Conservation (phyloP, 2,888 invertebrate species). For the Hymenopus coronatus region DNA sequence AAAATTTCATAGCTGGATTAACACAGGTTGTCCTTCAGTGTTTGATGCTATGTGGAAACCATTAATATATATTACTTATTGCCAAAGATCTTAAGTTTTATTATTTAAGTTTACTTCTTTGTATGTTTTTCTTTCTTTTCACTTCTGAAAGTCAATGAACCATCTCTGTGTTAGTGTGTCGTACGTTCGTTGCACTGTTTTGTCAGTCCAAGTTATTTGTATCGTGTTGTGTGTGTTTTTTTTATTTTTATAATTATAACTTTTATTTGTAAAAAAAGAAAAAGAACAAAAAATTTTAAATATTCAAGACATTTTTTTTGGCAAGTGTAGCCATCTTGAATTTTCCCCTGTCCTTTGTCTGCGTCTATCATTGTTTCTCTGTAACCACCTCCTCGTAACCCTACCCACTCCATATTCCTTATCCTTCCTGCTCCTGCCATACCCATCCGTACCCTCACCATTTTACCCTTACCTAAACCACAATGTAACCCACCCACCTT, state of each 20-base stretch:
- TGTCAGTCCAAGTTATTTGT: constrained; percentile 32
- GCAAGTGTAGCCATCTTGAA: constrained; percentile 28
- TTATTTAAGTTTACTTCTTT: background rate
- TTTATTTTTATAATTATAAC: constrained; percentile 20
- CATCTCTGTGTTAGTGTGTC: constrained; percentile 33
- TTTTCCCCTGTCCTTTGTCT: constrained; percentile 71
- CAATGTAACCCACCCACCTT: constrained; percentile 6
- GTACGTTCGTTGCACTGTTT: constrained; percentile 32
- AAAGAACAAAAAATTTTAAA: constrained; percentile 21
- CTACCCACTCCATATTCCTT: background rate
- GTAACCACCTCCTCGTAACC: constrained; percentile 23
- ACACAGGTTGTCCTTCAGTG: background rate
- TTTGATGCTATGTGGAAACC: constrained; percentile 11
- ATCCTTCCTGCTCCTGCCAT: background rate
- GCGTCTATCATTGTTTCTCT: constrained; percentile 73
- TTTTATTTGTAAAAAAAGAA: constrained; percentile 14
- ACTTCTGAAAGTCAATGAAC: constrained; percentile 18
- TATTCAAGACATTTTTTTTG: constrained; percentile 23
- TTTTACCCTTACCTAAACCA: background rate
- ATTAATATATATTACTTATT: background rate
- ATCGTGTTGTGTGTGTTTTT: constrained; percentile 34
- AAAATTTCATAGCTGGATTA: background rate
- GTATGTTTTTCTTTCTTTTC: constrained; percentile 7
- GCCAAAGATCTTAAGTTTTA: background rate
- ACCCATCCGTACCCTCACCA: constrained; percentile 2